Base-by-base conservation (phyloP, 2,888 invertebrate species). In the Philopedon plagiatum region DNA sequence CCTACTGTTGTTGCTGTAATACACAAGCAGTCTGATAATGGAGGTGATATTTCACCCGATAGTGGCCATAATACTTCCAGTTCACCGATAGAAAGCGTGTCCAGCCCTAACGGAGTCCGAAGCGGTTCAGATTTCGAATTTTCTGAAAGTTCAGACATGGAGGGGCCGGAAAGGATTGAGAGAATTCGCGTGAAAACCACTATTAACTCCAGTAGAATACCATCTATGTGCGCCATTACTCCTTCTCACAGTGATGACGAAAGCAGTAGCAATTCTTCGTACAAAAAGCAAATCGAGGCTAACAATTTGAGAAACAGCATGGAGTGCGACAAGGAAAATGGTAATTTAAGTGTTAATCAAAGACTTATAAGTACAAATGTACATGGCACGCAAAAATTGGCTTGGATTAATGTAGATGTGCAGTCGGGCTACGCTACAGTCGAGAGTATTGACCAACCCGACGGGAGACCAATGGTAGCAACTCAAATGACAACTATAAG, bases 211-310 rank as follows among this genome's bases (percentile, higher is more conserved):
- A 94, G 94, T 78, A 89, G 96, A 78, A 96, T 96, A 81, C 96
- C 96, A 0, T 95, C 96, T 4, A 94, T 96, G 92, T 96, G 96
- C 85, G 94, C 95, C 1, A 95, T 96, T 58, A 96, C 96, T 13
- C 95, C 96, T 3, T 92, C 92, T 0, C 93, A 93, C 73, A 95
- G 95, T 75, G 96, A 96, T 78, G 96, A 96, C 80, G 96, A 96
- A 83, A 91, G 91, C 76, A 88, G 90, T 71, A 79, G 76, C 58
- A 78, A 77, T 5, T 78, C 78, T 2, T 78, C 78, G 1, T 71
- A 77, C 23, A 80, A 80, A 23, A 77, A 75, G 37, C 66, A 73
- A 57, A 78, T 62, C 66, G 72, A 65, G 44, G 72, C 32, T 66
- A 79, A 56, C 61, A 76, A 70, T 26, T 75, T 56, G 62, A 80